Evolutionary conservation across 2,888 invertebrate species (phyloP).

Genomic region (Philereme transversata): DNA sequence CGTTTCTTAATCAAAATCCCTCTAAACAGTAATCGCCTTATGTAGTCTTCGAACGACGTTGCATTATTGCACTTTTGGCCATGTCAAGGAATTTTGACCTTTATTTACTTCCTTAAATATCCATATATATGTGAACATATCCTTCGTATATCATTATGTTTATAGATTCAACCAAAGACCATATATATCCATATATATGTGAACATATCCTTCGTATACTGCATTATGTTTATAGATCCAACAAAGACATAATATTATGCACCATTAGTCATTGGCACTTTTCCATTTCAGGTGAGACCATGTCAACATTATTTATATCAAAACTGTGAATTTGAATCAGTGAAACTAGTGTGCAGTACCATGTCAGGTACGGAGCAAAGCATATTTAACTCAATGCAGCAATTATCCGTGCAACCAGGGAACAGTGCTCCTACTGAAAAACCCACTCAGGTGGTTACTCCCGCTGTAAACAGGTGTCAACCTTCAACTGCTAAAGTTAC

Average conservation of each 20-base stretch:
- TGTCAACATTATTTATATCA: slow-evolving; percentile 58
- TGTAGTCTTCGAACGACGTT: slow-evolving; percentile 1
- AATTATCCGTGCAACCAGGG: slow-evolving; percentile 77
- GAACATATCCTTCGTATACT: slow-evolving; percentile 34
- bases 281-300: slow-evolving; percentile 66
- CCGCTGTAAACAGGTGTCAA: slow-evolving; percentile 77
- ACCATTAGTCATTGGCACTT: slow-evolving; percentile 34
- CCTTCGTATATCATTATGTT: slow-evolving; percentile 33
- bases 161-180: slow-evolving; percentile 11
- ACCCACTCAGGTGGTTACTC: slow-evolving; percentile 80
- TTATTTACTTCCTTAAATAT: slow-evolving; percentile 28
- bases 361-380: slow-evolving; percentile 82
- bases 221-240: slow-evolving; percentile 14
- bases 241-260: slow-evolving; percentile 28
- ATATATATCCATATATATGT: slow-evolving; percentile 11
- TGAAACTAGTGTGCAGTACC: slow-evolving; percentile 63
- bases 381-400: slow-evolving; percentile 80
- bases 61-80: slow-evolving; percentile 22
- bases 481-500: slow-evolving; percentile 65
- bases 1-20: slow-evolving; percentile 40
- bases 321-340: slow-evolving; percentile 45
- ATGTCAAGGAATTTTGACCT: slow-evolving; percentile 32
- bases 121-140: slow-evolving; percentile 21
- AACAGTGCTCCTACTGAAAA: slow-evolving; percentile 76
- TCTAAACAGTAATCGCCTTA: neutral